Percentiles rank a stretch among this genome's conserved stretches.
Evolutionary conservation across 2,888 invertebrate genomes (phyloP).

Genomic region (Scrobipalpa costella): DNA sequence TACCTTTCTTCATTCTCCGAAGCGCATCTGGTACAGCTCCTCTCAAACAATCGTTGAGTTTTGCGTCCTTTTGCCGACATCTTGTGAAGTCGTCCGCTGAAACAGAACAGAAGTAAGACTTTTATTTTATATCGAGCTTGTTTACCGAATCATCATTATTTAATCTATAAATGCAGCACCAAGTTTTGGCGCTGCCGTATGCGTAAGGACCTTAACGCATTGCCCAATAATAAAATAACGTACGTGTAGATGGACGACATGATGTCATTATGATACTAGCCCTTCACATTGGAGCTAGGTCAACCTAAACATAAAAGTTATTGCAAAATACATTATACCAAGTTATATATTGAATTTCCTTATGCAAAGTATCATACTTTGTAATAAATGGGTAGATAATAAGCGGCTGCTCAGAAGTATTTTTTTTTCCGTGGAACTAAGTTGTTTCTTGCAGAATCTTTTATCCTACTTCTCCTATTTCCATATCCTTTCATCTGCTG

Average conservation of each 20-base stretch:
- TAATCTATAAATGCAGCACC: no score
- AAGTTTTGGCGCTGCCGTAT: no score
- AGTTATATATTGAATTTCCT: not conserved
- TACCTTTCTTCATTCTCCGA: slow-evolving; percentile 80
- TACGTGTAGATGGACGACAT: no score
- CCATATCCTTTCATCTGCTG: slow-evolving; percentile 7
- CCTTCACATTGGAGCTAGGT: not conserved
- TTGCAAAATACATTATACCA: not conserved
- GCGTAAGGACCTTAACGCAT: no score
- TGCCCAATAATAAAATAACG: no score
- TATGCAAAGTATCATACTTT: not conserved
- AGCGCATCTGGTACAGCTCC: slow-evolving; percentile 80
- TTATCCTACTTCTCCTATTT: not conserved
- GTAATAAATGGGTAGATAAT: not conserved
- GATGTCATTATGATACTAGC: not conserved
- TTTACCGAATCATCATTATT: no score
- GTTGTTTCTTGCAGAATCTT: no score
- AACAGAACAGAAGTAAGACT: slow-evolving; percentile 40
- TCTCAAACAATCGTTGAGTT: slow-evolving; percentile 81
- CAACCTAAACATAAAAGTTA: not conserved
- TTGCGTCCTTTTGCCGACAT: slow-evolving; percentile 78
- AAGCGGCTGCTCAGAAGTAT: not conserved
- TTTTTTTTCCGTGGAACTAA: no score
- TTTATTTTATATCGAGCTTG: no score
- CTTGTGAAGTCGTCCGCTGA: slow-evolving; percentile 81